Base-by-base conservation (phyloP, 1,140 invertebrate species). In the Habropoda laboriosa region DNA sequence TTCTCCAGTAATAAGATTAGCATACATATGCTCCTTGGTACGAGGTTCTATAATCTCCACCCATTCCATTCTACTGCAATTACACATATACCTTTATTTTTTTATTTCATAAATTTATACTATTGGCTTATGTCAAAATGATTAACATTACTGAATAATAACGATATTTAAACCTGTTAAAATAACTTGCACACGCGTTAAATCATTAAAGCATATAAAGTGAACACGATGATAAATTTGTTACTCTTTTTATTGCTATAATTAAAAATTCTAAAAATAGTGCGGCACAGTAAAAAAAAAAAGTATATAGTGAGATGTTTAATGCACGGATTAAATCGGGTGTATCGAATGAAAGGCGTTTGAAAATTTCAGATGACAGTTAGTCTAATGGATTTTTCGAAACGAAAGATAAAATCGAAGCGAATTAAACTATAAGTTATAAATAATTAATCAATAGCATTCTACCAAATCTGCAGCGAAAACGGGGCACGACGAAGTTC, bases 1-100 rank as follows among this genome's bases (percentile, higher is more conserved):
- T 94, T 99, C 98, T 82, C 98, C 98, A 71, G 98, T 99, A 79
- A 97, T 97, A 81, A 99, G 95, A 95, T 99, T 99, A 91, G 98
- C 98, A 94, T 99, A 99, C 98, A 99, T 99, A 93, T 98, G 97
- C 94, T 99, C 98, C 94, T 98, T 97, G 86, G 98, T 98, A 91
- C 97, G 96, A 86, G 98, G 98, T 92, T 99, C 98, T 93, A 99
- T 98, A 90, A 99, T 99, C 95, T 99, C 98, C 92, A 99, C 98
- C 98, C 98, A 99, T 96, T 99, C 98, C 94, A 97, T 96, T 94
- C 96, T 93, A 90, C 88, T 95, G 80, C 24, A 87, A 86, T 76
- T 71, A 70, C 47, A 64, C 10, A 40, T 18, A 21, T n/a, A n/a
- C n/a, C n/a, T n/a, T 79, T 67, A 58, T 27, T 51, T 42, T 72